Percentiles rank a stretch among this genome's conserved stretches.
Evolutionary conservation across 1,140 invertebrate species (phyloP).

Genomic region (Arion vulgaris): DNA sequence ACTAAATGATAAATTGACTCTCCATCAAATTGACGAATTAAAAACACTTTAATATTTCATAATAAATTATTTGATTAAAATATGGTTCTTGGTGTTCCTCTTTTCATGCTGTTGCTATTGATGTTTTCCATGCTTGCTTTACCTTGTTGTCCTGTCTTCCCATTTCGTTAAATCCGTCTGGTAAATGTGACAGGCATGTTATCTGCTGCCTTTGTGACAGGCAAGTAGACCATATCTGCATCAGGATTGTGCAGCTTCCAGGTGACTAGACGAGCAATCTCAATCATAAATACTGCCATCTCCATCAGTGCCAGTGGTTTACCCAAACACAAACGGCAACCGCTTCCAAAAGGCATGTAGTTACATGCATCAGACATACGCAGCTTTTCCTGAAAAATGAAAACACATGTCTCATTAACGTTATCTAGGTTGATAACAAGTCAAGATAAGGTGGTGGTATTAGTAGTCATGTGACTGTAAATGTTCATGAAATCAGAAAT

Average conservation of each 20-base stretch:
- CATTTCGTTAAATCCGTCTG: background rate
- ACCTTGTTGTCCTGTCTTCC: background rate
- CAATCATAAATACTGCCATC: conserved; percentile 50
- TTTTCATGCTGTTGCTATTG: background rate
- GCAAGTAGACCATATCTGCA: conserved; percentile 45
- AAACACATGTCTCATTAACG: too few species aligned
- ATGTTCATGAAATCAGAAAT: too few species aligned
- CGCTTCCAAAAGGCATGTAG: conserved; percentile 60
- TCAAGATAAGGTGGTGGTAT: too few species aligned
- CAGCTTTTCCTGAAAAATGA: background rate
- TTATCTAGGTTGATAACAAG: too few species aligned
- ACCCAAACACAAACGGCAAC: conserved; percentile 54
- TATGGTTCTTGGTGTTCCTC: background rate
- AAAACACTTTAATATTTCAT: too few species aligned
- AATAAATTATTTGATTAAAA: too few species aligned
- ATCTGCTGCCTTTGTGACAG: conserved; percentile 47
- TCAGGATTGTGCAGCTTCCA: conserved; percentile 50
- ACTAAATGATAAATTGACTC: too few species aligned
- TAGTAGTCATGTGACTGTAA: too few species aligned
- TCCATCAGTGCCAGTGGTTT: conserved; percentile 49
- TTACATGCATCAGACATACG: conserved; percentile 30
- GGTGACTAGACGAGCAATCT: conserved; percentile 43
- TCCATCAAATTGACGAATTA: too few species aligned
- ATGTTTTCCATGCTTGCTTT: background rate
- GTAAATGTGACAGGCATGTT: conserved; percentile 49